Evolutionary conservation across 2,797 vertebrate genomes (phyloP).

Genomic region (Echiichthys vipera): DNA sequence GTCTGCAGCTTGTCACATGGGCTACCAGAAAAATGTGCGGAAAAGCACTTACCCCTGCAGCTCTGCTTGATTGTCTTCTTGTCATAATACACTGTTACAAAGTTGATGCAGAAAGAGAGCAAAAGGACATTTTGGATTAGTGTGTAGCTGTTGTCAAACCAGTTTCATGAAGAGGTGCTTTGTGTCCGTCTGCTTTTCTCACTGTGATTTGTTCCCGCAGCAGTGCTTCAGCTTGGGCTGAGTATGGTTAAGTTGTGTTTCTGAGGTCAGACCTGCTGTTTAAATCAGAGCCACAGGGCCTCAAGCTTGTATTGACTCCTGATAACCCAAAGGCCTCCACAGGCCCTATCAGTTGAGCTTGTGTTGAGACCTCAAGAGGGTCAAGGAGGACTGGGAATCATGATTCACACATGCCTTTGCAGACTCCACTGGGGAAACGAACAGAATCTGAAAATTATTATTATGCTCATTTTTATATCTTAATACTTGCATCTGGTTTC

Average conservation of each 20-base stretch:
- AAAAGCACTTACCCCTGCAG: slow-evolving; percentile 49
- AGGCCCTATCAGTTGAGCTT: slow-evolving; percentile 58
- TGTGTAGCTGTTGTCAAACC: slow-evolving; percentile 40
- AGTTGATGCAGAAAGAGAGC: slow-evolving; percentile 47
- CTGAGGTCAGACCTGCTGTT: slow-evolving; percentile 66
- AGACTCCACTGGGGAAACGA: slow-evolving; percentile 17
- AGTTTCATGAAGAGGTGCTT: slow-evolving; percentile 24
- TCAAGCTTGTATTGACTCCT: slow-evolving; percentile 66
- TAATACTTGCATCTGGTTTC: too few relatives aligned
- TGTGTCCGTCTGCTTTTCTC: slow-evolving; percentile 12
- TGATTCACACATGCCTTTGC: slow-evolving; percentile 14
- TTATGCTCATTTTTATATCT: too few relatives aligned
- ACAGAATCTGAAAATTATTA: not conserved
- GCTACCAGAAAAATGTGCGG: slow-evolving; percentile 45
- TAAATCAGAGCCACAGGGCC: slow-evolving; percentile 58
- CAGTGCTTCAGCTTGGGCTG: slow-evolving; percentile 22
- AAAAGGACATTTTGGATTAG: slow-evolving; percentile 30
- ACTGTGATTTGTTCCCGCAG: slow-evolving; percentile 21
- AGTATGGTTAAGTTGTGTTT: slow-evolving; percentile 33
- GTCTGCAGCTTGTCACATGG: slow-evolving; percentile 40
- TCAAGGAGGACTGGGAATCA: slow-evolving; percentile 60
- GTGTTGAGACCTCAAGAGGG: slow-evolving; percentile 52
- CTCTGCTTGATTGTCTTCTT: slow-evolving; percentile 40
- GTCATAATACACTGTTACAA: slow-evolving; percentile 31
- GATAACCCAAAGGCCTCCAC: slow-evolving; percentile 74